A percentile compares a stretch with the other conserved stretches of the same genome.
These are phyloP conservation scores for Eristalis arbustorum DNA, from an alignment of 2,888 invertebrate species.

Conservation along the genomic window DNA sequence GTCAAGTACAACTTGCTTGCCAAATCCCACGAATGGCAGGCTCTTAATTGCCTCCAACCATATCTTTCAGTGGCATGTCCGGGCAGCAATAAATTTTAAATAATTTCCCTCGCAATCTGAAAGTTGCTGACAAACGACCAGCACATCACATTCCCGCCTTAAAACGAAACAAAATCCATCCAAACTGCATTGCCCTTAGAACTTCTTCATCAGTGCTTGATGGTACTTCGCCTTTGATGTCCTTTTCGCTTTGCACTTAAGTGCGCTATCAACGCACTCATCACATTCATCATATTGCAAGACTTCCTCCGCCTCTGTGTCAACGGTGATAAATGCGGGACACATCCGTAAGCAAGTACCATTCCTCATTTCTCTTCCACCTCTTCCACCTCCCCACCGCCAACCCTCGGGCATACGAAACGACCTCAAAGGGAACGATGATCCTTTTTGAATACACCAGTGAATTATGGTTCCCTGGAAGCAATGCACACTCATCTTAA, in stretches of 20 bases:
- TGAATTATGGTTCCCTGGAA: conserved; percentile 20
- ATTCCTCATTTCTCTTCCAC: conserved; percentile 28
- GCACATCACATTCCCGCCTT: neutral
- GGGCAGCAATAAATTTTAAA: neutral
- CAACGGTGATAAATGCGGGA: conserved; percentile 54
- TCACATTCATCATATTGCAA: conserved; percentile 57
- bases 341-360: neutral
- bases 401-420: neutral
- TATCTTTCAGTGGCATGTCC: neutral
- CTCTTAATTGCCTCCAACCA: neutral
- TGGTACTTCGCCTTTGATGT: conserved; percentile 22
- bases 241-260: conserved; percentile 24
- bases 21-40: neutral
- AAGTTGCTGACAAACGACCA: neutral
- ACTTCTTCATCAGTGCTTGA: neutral
- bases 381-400: neutral
- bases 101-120: neutral
- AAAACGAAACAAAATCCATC: neutral
- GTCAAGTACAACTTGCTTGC: neutral
- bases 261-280: conserved; percentile 39
- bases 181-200: neutral
- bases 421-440: conserved; percentile 1
- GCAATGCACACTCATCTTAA: neutral
- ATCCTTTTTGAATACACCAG: neutral
- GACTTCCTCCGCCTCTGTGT: conserved; percentile 27